phyloP scores from a whole-genome alignment of 2,113 vertebrate genomes.

The Equus przewalskii region DNA sequence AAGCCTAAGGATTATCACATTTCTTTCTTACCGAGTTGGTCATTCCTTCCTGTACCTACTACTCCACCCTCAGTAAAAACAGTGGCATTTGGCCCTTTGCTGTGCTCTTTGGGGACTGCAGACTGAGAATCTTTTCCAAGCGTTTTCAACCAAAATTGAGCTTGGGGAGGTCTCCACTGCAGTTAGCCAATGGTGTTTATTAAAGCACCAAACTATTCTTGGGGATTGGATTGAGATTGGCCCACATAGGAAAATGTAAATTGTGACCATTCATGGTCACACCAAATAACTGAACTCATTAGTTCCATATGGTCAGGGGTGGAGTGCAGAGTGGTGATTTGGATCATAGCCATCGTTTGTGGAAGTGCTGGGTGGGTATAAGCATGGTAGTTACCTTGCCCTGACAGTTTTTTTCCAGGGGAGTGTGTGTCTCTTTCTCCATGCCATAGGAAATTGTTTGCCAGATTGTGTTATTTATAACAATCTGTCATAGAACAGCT shows the following conservation, averaged over 20 bases:
- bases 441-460: slow-evolving; percentile 65
- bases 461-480: slow-evolving; percentile 77
- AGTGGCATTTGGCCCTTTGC: neutral
- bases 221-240: neutral
- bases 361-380: slow-evolving; percentile 54
- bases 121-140: slow-evolving; percentile 22
- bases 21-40: slow-evolving; percentile 16
- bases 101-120: neutral
- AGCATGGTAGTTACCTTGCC: slow-evolving; percentile 36
- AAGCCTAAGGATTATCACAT: slow-evolving; percentile 15
- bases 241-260: slow-evolving; percentile 52
- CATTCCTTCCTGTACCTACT: neutral
- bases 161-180: neutral
- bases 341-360: slow-evolving; percentile 58
- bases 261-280: slow-evolving; percentile 44
- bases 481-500: slow-evolving; percentile 73
- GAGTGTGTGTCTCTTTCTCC: slow-evolving; percentile 71
- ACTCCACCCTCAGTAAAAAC: neutral
- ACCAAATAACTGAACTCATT: slow-evolving; percentile 64
- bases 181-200: slow-evolving; percentile 39
- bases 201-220: slow-evolving; percentile 31
- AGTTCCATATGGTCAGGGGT: slow-evolving; percentile 50
- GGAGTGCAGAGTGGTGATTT: neutral
- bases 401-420: slow-evolving; percentile 56
- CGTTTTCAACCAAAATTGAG: slow-evolving; percentile 48